phyloP scores from a whole-genome alignment of 2,888 invertebrate genomes.

The Pycnomerus fuliginosus region DNA sequence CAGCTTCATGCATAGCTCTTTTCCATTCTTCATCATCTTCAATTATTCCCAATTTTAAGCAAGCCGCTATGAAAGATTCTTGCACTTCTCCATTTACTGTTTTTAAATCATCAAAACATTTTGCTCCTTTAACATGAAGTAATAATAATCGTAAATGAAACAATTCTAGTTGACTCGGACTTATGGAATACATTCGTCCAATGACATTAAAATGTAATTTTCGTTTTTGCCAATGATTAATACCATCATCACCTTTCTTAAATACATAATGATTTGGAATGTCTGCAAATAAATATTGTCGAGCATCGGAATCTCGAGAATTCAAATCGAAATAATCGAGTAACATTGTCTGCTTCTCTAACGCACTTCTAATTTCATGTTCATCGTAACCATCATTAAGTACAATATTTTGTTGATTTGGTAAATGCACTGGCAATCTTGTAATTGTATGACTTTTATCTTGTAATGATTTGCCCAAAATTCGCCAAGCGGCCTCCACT shows the following conservation, averaged over 20 bases:
- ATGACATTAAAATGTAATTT: not conserved
- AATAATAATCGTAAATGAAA: not conserved
- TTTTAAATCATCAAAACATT: too few relatives aligned
- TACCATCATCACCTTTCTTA: not conserved
- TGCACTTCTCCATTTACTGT: not conserved
- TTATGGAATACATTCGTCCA: too few relatives aligned
- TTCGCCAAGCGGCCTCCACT: not conserved
- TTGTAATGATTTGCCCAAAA: not conserved
- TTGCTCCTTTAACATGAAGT: not conserved
- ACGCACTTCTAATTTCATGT: not conserved
- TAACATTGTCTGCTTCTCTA: not conserved
- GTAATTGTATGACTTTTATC: slow-evolving; percentile 1
- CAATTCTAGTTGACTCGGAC: not conserved
- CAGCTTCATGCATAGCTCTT: not conserved
- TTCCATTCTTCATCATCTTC: not conserved
- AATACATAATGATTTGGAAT: not conserved
- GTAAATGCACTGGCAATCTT: not conserved
- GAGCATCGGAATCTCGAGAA: not conserved
- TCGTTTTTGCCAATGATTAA: not conserved
- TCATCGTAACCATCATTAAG: not conserved
- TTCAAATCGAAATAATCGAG: too few relatives aligned
- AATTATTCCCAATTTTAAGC: not conserved
- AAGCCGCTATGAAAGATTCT: not conserved
- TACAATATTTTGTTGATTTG: not conserved
- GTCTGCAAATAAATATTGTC: not conserved